Evolutionary conservation across 92 coral and sea anemone genomes (phyloP), one percentile per base, ranked within the genome.

Genomic region (Phenganax stokvisi): DNA sequence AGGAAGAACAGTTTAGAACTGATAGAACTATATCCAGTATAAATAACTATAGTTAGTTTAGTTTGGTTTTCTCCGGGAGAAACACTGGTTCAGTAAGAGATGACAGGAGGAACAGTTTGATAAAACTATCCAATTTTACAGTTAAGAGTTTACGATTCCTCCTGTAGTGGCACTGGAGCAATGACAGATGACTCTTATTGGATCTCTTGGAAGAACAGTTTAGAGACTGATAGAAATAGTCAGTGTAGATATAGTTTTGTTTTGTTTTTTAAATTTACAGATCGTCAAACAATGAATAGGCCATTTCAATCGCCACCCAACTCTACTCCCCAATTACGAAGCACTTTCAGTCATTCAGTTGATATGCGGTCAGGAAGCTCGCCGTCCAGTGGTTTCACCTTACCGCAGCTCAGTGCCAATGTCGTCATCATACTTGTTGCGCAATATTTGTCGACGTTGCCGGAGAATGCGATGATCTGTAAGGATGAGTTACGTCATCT

Each of bases 391-490:
- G 67, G 70, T 76, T 76, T 57, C 54, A 59, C 69, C 57, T 44
- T 59, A 15, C 81, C 81, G 2, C 81, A 57, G 47, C 81, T 76
- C 55, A 57, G 69, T 3, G 54, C 67, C 9, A 63, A 79, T 65
- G 83, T 79, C 83, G 58, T 79, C 57, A 69, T 79, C 47, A 63
- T 94, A 2, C 84, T 94, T n/a, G 79, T 87, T 78, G 92, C 92
- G 25, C 98, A 94, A 86, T 90, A 94, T 74, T 86, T 94, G 51
- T 89, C 98, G 6, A 93, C 90, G 81, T 86, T 94, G 29, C 89
- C 89, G 12, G 97, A 94, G 37, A 97, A 94, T 76, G 93, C 90
- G 68, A 87, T 92, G 15, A 72, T 94, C 17, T 88, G 91, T 78
- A 89, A 93, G 51, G 74, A 63, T 17, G 74, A 79, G 0, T 59